Percentiles rank a stretch among this genome's conserved stretches.
Evolutionary conservation across 2,888 invertebrate species (phyloP).

Genomic region (Gryllus longicercus): DNA sequence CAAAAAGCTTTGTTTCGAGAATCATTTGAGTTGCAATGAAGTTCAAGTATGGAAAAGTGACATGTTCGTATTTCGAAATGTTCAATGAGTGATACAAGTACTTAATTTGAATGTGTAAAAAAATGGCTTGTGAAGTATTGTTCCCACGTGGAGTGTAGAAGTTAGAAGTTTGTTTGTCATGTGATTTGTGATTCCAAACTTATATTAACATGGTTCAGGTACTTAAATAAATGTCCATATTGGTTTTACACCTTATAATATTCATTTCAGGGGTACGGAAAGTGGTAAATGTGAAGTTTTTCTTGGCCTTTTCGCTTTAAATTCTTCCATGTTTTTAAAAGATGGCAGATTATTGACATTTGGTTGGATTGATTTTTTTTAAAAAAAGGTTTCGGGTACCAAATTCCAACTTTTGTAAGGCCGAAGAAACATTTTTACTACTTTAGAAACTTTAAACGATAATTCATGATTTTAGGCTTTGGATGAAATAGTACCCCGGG

Average conservation of each 20-base stretch:
- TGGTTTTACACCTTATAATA: not conserved
- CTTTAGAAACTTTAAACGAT: no score
- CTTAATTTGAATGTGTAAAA: not conserved
- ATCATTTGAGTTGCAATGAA: not conserved
- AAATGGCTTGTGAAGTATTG: conserved; percentile 19
- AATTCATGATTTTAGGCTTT: conserved; percentile 48
- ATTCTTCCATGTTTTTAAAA: conserved; percentile 18
- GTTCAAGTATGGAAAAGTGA: not conserved
- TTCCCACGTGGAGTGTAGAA: conserved; percentile 24
- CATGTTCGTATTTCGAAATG: not conserved
- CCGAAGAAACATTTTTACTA: no score
- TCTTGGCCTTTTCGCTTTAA: not conserved
- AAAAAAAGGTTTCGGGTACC: not conserved
- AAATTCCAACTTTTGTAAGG: no score
- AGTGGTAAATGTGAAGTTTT: not conserved
- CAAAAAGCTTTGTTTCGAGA: not conserved
- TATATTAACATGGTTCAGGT: conserved; percentile 29
- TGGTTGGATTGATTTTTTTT: not conserved
- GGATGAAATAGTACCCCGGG: conserved; percentile 60
- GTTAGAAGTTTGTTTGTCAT: conserved; percentile 26
- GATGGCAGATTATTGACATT: not conserved
- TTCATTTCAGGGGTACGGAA: not conserved
- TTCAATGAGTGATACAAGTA: not conserved
- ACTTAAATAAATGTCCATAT: conserved; percentile 10
- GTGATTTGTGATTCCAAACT: not conserved